Evolutionary conservation across 2,797 vertebrate species (phyloP), one percentile per base, ranked within the genome.

Genomic region (Bovichtus variegatus): DNA sequence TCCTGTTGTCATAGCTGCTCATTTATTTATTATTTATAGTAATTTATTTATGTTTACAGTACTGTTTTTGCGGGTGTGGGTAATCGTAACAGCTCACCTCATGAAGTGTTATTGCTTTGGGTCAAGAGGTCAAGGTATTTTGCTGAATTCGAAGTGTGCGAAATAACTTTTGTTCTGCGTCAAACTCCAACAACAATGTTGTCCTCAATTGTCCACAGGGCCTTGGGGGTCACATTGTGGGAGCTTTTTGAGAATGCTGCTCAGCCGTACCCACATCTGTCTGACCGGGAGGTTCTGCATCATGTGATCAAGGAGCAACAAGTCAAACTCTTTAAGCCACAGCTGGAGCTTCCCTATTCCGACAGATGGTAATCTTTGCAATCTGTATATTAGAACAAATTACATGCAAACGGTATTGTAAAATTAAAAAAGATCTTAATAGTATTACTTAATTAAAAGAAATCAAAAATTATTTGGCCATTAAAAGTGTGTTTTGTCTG

Each of bases 281-380:
- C 98, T 7, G 95, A 99, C 87, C 91, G 95, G 29, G 97, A 99
- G 34, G 98, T 99, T 55, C 96, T 99, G 73, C 96, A 95, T 81
- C 97, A 97, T 9, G 98, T 99, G 82, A 96, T 99, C 85, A 97
- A 96, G 90, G 97, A 99, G 87, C 97, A 97, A 78, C 97, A 97
- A 81, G 94, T 97, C 50, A 98, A 97, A 81, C 97, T 97, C 71
- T 96, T 96, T 8, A 98, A 97, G 82, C 98, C 98, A 36, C 96
- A 89, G 59, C 94, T 99, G 87, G 97, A 99, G 51, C 97, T 99
- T 76, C 97, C 97, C 0, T 98, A 98, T 88, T 97, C 98, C 2
- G 98, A 99, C 62, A 94, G 98, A 97, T 99, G 98, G 98, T 99
- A 91, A 87, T 66, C 50, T 72, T 10, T 31, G 8, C 1, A 69